Percentiles rank a stretch among this genome's conserved stretches.
phyloP scores from a whole-genome alignment of 2,888 invertebrate species.

The Drosophila phalerata region DNA sequence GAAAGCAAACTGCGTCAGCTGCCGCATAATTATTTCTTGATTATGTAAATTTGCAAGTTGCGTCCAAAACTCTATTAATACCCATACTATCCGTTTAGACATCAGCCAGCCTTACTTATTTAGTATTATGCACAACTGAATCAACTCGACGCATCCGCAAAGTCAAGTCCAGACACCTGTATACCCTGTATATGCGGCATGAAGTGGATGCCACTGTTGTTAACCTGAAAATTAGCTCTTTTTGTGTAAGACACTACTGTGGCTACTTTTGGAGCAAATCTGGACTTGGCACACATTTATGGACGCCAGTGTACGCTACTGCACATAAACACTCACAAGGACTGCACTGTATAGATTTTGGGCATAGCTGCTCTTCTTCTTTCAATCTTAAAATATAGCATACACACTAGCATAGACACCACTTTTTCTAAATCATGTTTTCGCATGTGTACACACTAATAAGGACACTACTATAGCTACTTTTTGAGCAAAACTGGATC shows the following conservation, averaged over 20 bases:
- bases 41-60: constrained; percentile 68
- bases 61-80: constrained; percentile 68
- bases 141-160: constrained; percentile 48
- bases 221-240: no score
- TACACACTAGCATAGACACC: background rate
- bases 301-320: no score
- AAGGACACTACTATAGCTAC: no score
- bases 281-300: no score
- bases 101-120: constrained; percentile 26
- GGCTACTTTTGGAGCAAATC: no score
- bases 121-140: constrained; percentile 25
- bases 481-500: no score
- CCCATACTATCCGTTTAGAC: constrained; percentile 26
- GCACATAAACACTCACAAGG: background rate
- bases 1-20: constrained; percentile 53
- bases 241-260: no score
- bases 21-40: constrained; percentile 77
- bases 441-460: no score
- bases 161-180: background rate
- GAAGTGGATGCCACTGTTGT: background rate
- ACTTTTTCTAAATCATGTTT: background rate
- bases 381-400: background rate
- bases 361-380: background rate
- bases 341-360: background rate
- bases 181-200: background rate